Evolutionary conservation across 1,140 invertebrate genomes (phyloP).

Genomic region (Monochamus saltuarius): DNA sequence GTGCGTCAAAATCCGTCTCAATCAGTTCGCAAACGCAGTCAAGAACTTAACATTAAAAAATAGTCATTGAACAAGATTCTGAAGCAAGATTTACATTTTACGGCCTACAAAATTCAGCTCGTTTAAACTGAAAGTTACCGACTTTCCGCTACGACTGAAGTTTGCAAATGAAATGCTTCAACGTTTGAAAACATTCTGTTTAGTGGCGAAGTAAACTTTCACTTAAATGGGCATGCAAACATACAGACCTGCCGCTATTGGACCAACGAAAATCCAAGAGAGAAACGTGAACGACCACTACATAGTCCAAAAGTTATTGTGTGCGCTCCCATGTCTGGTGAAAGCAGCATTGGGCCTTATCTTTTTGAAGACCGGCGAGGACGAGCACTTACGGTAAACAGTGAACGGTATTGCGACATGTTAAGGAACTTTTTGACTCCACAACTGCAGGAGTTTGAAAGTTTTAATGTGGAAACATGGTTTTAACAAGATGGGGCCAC

Average conservation of each 20-base stretch:
- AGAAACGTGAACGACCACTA: background rate
- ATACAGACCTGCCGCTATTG: too few relatives aligned
- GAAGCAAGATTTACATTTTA: slow-evolving; percentile 38
- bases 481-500: too few relatives aligned
- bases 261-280: background rate
- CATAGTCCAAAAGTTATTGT: slow-evolving; percentile 2
- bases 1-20: slow-evolving; percentile 21
- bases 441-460: slow-evolving; percentile 30
- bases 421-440: slow-evolving; percentile 28
- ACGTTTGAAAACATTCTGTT: slow-evolving; percentile 19
- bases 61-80: slow-evolving; percentile 38
- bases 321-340: slow-evolving; percentile 20
- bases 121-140: slow-evolving; percentile 34
- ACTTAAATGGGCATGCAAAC: too few relatives aligned
- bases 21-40: slow-evolving; percentile 22
- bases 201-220: background rate
- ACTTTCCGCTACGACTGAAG: slow-evolving; percentile 12
- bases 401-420: slow-evolving; percentile 36
- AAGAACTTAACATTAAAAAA: slow-evolving; percentile 26
- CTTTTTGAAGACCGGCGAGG: slow-evolving; percentile 32
- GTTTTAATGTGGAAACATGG: slow-evolving; percentile 35
- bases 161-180: slow-evolving; percentile 20
- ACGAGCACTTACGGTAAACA: slow-evolving; percentile 38
- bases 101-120: slow-evolving; percentile 40
- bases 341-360: slow-evolving; percentile 39